These are phyloP conservation scores for Scopus umbretta DNA, from an alignment of 2,113 vertebrate genomes.

Conservation along the genomic window DNA sequence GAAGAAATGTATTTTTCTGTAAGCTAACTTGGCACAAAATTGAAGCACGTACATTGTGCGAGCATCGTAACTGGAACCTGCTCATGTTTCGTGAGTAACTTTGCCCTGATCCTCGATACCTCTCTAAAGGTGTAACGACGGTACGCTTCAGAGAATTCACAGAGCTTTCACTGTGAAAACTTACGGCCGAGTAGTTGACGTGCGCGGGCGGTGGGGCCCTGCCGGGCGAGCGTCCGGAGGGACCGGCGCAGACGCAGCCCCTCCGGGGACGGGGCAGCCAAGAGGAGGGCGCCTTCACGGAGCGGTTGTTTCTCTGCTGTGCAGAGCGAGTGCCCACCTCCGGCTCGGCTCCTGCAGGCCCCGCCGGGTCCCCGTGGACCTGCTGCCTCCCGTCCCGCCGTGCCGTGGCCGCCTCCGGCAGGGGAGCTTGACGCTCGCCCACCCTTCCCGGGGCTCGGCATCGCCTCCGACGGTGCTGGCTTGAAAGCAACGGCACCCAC, in stretches of 20 bases:
- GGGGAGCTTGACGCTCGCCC: background rate
- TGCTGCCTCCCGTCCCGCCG: fast-evolving
- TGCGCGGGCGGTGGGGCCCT: background rate
- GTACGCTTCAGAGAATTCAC: background rate
- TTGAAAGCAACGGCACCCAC: background rate
- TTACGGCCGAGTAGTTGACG: background rate
- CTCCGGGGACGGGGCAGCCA: fast-evolving
- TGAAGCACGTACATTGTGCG: background rate
- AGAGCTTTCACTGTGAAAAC: background rate
- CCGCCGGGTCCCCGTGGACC: fast-evolving
- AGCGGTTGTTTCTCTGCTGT: conserved; percentile 10
- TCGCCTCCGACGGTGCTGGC: background rate
- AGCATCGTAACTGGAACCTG: background rate
- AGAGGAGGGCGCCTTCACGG: background rate
- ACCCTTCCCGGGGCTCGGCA: background rate
- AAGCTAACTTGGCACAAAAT: background rate
- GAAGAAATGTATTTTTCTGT: conserved; percentile 43
- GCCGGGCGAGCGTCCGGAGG: background rate
- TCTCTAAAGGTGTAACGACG: background rate
- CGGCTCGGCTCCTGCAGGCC: background rate
- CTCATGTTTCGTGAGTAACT: background rate
- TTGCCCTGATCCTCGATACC: background rate
- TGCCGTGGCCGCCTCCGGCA: fast-evolving
- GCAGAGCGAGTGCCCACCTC: conserved; percentile 19
- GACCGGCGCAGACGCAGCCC: background rate